Evolutionary conservation across 2,797 vertebrate species (phyloP).

Genomic region (Lagorchestes hirsutus): DNA sequence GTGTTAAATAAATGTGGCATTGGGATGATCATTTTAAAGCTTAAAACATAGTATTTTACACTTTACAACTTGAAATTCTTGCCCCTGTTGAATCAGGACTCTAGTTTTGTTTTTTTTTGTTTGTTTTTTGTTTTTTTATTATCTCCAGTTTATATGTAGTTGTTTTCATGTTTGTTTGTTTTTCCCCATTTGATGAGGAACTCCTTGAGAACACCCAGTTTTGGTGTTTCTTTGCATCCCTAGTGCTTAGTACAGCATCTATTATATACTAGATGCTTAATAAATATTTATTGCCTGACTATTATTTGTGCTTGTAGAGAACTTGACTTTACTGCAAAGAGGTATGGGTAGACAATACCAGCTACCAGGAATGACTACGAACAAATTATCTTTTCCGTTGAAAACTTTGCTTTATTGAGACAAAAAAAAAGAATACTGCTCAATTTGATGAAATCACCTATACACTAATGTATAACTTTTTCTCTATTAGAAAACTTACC

Average conservation of each 20-base stretch:
- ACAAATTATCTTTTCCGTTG: not conserved
- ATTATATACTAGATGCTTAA: not conserved
- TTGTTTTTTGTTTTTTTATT: not conserved
- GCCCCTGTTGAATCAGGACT: not conserved
- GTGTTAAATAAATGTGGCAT: not conserved
- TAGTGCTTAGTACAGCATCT: not conserved
- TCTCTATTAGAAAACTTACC: too few relatives aligned
- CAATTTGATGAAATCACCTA: not conserved
- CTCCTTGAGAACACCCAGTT: not conserved
- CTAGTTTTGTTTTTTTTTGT: not conserved
- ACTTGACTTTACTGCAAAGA: not conserved
- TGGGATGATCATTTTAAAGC: not conserved
- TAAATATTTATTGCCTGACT: not conserved
- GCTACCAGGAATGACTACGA: not conserved
- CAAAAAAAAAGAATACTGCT: not conserved
- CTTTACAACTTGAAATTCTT: not conserved
- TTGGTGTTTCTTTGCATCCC: not conserved
- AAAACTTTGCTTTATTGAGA: not conserved
- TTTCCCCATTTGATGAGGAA: not conserved
- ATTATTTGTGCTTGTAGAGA: not conserved
- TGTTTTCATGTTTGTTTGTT: not conserved
- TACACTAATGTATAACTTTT: not conserved
- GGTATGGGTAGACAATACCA: not conserved
- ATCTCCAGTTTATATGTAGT: not conserved
- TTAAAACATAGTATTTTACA: not conserved